A percentile compares a stretch with the other conserved stretches of the same genome.
Evolutionary conservation across 2,888 invertebrate genomes (phyloP).

Genomic region (Tryphoninae sp.): DNA sequence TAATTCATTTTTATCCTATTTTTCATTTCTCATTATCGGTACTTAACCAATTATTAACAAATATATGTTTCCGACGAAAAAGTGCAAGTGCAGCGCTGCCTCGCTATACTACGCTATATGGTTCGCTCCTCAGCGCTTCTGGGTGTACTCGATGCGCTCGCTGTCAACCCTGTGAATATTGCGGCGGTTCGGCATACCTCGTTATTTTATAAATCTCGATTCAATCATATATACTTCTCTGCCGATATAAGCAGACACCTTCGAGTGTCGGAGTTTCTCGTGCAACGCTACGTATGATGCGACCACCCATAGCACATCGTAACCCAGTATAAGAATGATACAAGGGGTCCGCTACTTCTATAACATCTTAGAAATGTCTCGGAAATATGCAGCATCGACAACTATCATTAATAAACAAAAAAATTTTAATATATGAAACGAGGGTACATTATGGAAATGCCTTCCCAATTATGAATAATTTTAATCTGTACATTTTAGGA

Average conservation of each 20-base stretch:
- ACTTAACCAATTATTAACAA: background rate
- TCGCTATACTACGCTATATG: background rate
- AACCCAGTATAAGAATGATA: too few relatives aligned
- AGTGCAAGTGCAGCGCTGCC: background rate
- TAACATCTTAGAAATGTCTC: too few relatives aligned
- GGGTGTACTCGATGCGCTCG: background rate
- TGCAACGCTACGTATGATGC: background rate
- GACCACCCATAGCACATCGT: too few relatives aligned
- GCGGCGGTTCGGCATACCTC: background rate
- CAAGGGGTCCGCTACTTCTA: too few relatives aligned
- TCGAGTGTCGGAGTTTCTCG: too few relatives aligned
- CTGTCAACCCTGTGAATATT: background rate
- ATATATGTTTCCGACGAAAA: background rate
- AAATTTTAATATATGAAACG: background rate
- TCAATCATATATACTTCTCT: too few relatives aligned
- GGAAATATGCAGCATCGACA: too few relatives aligned
- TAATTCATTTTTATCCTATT: background rate
- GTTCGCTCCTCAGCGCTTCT: background rate
- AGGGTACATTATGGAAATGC: conserved; percentile 12
- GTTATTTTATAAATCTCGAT: background rate
- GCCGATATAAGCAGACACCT: too few relatives aligned
- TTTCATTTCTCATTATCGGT: background rate
- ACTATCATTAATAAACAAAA: background rate
- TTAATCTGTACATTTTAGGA: conserved; percentile 59
- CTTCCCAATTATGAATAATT: conserved; percentile 48